phyloP scores from a whole-genome alignment of 2,113 vertebrate species.

The Sinosuthora webbiana region DNA sequence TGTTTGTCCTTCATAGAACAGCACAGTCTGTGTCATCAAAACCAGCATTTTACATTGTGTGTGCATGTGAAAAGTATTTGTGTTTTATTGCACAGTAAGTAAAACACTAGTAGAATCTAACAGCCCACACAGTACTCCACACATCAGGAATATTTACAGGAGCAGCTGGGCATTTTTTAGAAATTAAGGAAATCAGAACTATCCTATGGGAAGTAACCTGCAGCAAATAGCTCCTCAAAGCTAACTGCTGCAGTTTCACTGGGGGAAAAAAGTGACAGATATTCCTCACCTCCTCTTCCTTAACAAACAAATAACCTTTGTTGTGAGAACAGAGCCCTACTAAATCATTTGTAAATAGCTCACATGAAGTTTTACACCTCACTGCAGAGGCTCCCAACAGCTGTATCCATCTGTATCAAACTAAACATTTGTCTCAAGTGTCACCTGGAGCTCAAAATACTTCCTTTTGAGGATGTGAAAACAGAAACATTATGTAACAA shows the following conservation, averaged over 20 bases:
- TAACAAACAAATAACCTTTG: not conserved
- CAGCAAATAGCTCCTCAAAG: not conserved
- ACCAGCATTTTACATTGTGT: not conserved
- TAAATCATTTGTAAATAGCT: not conserved
- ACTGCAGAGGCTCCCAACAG: not conserved
- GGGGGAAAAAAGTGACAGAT: not conserved
- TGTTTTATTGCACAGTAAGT: not conserved
- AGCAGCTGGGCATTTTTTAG: not conserved
- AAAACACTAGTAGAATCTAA: not conserved
- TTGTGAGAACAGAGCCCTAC: not conserved
- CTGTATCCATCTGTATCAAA: not conserved
- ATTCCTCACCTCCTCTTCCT: not conserved
- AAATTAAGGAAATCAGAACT: not conserved
- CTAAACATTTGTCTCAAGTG: not conserved
- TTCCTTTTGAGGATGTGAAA: not conserved
- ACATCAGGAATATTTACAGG: not conserved
- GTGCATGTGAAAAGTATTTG: not conserved
- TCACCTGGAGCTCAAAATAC: not conserved
- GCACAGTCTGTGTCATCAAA: not conserved
- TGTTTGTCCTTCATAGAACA: not conserved
- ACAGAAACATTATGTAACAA: not conserved
- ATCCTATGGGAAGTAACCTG: not conserved
- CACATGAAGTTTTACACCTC: not conserved
- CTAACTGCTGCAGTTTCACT: not conserved
- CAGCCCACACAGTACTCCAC: not conserved